Evolutionary conservation across 2,113 vertebrate genomes (phyloP).

Genomic region (zebrafish (Danio rerio)): GRCz12tu NC_133180.1:12663501-12664000

Average conservation of each 20-base stretch:
- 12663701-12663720: slow-evolving; percentile 87
- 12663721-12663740: slow-evolving; percentile 85
- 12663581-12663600: no score
- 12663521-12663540: no score
- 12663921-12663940: slow-evolving; percentile 85
- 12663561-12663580: no score
- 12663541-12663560: no score
- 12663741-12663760: slow-evolving; percentile 83
- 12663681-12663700: slow-evolving; percentile 81
- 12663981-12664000: slow-evolving; percentile 91
- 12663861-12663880: slow-evolving; percentile 87
- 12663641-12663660: no score
- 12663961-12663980: slow-evolving; percentile 86
- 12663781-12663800: slow-evolving; percentile 81
- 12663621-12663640: no score
- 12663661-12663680: slow-evolving; percentile 80
- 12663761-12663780: slow-evolving; percentile 81
- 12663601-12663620: no score
- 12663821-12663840: slow-evolving; percentile 85
- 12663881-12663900: slow-evolving; percentile 85
- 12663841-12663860: slow-evolving; percentile 97
- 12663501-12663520: no score
- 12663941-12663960: slow-evolving; percentile 88
- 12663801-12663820: slow-evolving; percentile 75
- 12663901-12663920: slow-evolving; percentile 79